Percentiles rank a stretch among this genome's conserved stretches.
phyloP scores from a whole-genome alignment of 2,888 invertebrate species.

The Podabrus alpinus region DNA sequence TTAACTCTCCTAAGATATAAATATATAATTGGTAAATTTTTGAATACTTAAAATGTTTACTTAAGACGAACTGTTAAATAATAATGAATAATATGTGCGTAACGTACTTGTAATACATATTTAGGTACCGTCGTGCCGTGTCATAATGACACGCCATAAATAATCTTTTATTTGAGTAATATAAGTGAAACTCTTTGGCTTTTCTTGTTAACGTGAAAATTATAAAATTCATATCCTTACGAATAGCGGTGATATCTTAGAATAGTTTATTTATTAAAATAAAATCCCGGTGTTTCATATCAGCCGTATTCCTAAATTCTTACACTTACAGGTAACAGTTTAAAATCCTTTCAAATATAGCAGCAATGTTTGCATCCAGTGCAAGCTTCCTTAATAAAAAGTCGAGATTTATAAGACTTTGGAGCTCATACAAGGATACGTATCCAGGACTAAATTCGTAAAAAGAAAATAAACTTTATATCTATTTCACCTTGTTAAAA shows the following conservation, averaged over 20 bases:
- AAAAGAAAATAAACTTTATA: constrained; percentile 28
- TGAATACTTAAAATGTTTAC: no score
- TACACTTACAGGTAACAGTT: neutral
- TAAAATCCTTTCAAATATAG: neutral
- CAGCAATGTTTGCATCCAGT: neutral
- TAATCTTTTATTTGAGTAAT: neutral
- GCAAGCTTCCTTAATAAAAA: neutral
- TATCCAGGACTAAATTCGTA: constrained; percentile 22
- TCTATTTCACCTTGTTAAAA: constrained; percentile 40
- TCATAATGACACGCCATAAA: neutral
- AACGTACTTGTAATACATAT: neutral
- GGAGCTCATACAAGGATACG: constrained; percentile 1
- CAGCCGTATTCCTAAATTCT: neutral
- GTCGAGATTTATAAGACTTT: neutral
- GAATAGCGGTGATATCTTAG: neutral
- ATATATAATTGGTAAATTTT: neutral
- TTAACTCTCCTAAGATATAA: neutral
- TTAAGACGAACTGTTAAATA: no score
- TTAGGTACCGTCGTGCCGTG: neutral
- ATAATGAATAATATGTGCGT: neutral
- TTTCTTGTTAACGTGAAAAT: neutral
- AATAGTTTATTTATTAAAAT: neutral
- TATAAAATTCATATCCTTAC: neutral
- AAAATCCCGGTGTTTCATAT: neutral
- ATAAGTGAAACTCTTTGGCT: neutral